These are phyloP conservation scores for Noctuana brunneofusca DNA, from an alignment of 2,888 invertebrate species.

Conservation along the genomic window DNA sequence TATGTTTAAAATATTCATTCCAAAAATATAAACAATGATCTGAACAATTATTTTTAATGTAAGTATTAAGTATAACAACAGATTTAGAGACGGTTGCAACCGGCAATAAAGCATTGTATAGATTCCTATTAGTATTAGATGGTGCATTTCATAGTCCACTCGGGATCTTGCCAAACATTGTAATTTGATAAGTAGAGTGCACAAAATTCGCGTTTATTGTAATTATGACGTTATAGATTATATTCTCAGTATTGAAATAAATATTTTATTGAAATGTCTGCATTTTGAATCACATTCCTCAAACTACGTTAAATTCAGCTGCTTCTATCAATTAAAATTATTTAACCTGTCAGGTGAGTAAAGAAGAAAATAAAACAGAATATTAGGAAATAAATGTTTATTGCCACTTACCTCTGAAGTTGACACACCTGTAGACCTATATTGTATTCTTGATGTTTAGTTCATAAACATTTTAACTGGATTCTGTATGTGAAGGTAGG, in stretches of 20 bases:
- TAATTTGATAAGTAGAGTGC: constrained; percentile 34
- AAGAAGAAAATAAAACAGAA: constrained; percentile 1
- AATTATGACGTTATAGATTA: constrained; percentile 50
- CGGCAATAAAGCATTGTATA: constrained; percentile 40
- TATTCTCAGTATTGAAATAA: constrained; percentile 72
- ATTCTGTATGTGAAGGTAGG: not conserved
- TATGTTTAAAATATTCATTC: constrained; percentile 25
- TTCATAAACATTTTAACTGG: too few relatives aligned
- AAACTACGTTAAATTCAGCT: too few relatives aligned
- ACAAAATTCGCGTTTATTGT: constrained; percentile 40
- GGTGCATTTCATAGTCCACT: constrained; percentile 46
- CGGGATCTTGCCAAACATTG: constrained; percentile 41
- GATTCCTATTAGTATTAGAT: constrained; percentile 58
- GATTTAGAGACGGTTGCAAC: not conserved
- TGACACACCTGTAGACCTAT: not conserved
- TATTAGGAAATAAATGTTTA: not conserved
- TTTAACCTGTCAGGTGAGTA: not conserved
- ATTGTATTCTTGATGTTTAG: not conserved
- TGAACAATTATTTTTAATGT: constrained; percentile 34
- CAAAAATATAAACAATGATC: constrained; percentile 24
- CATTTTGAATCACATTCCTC: constrained; percentile 9
- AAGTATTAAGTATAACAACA: constrained; percentile 23
- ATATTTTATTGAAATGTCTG: constrained; percentile 61
- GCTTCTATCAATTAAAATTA: too few relatives aligned
- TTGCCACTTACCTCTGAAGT: constrained; percentile 14